Evolutionary conservation across 2,797 vertebrate species (phyloP).

Genomic region (Spinus pinus): DNA sequence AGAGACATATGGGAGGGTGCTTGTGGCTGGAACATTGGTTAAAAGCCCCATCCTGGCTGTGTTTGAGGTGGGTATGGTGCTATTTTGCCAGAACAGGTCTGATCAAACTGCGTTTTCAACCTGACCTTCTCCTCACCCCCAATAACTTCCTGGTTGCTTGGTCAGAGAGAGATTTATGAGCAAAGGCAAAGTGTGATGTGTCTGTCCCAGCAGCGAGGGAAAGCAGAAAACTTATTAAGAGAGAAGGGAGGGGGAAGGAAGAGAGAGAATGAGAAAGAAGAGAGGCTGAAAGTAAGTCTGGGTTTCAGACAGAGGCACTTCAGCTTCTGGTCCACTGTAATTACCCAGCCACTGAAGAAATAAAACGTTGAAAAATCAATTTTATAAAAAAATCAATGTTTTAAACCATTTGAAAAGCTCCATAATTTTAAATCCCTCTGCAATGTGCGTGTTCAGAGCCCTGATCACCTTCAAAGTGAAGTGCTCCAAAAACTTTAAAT

Average conservation of each 20-base stretch:
- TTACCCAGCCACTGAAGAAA: slow-evolving; percentile 71
- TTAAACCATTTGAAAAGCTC: slow-evolving; percentile 75
- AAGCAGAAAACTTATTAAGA: slow-evolving; percentile 66
- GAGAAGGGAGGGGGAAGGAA: background rate
- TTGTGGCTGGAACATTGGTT: background rate
- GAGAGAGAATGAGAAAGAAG: background rate
- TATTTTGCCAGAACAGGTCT: slow-evolving; percentile 54
- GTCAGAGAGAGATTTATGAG: slow-evolving; percentile 73
- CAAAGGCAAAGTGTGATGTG: slow-evolving; percentile 74
- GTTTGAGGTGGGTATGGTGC: background rate
- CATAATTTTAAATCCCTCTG: slow-evolving; percentile 72
- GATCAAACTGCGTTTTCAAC: slow-evolving; percentile 71
- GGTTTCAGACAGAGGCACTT: slow-evolving; percentile 49
- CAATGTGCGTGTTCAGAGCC: slow-evolving; percentile 30
- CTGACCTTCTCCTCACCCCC: slow-evolving; percentile 75
- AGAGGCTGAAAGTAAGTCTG: background rate
- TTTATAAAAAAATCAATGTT: slow-evolving; percentile 79
- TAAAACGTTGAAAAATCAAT: slow-evolving; percentile 74
- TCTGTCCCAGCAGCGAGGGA: slow-evolving; percentile 63
- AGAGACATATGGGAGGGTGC: background rate
- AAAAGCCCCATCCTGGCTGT: background rate
- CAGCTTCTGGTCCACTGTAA: slow-evolving; percentile 51
- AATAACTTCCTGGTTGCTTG: slow-evolving; percentile 75
- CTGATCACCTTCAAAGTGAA: slow-evolving; percentile 69
- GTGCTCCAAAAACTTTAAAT: slow-evolving; percentile 67